Base-by-base conservation (phyloP, 1,140 invertebrate species). In the Zaprionus inermis region DNA sequence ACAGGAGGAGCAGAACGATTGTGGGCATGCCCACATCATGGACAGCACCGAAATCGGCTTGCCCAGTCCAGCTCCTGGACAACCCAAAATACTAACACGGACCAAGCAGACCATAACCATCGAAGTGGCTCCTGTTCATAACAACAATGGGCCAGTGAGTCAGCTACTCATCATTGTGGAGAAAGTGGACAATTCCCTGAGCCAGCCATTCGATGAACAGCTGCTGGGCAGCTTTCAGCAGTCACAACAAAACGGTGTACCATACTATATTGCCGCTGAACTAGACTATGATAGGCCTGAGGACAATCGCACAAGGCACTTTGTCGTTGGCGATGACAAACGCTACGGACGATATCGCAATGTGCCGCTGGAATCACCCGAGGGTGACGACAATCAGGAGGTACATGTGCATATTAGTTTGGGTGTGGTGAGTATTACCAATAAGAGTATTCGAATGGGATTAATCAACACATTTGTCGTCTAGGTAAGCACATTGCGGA, bases 211-310 rank as follows among this genome's bases (percentile, higher is more conserved):
- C 22, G 91, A 92, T 57, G 69, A 59, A 9, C 70, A 79, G 68
- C 93, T 95, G 44, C 90, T 94, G 16, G 93, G 94, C 20, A 94
- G 94, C 79, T 96, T 94, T 91, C 80, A 93, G 79, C 93, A 94
- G 84, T 94, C 95, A 3, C 91, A 91, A 59, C 93, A 93, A 72
- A 93, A 94, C 74, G 95, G 94, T 12, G 81, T 95, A 5, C 94
- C 94, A 14, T 97, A 96, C 90, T 98, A 98, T 78, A 95, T 97
- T 32, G 94, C 97, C 18, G 97, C 95, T 1, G 95, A 97, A 92
- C 93, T 98, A 59, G 76, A 90, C 52, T 92, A 92, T 28, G 80
- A 92, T 34, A 68, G 76, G 1, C 73, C 82, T 9, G 78, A 84
- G 14, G 80, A 92, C 49, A 91, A 91, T 51, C 75, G 79, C 68